phyloP scores from a whole-genome alignment of 2,888 invertebrate species.

The Sphaerophoria rueppellii region DNA sequence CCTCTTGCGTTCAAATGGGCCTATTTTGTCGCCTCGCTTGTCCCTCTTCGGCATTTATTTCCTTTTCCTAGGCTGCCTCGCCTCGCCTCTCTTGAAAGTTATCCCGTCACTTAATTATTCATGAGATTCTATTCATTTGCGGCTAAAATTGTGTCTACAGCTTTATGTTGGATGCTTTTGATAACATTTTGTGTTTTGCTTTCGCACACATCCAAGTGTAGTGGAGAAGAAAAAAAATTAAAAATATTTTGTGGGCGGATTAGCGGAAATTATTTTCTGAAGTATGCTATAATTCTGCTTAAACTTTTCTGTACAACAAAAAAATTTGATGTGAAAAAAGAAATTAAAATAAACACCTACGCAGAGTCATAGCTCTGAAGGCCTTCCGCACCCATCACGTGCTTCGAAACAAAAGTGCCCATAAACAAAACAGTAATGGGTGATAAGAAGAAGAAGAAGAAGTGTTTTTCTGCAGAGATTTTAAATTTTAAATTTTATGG shows the following conservation, averaged over 20 bases:
- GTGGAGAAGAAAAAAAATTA: not conserved
- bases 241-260: not conserved
- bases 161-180: slow-evolving; percentile 29
- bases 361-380: too few species aligned
- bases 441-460: too few species aligned
- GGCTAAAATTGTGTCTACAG: slow-evolving; percentile 17
- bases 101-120: slow-evolving; percentile 58
- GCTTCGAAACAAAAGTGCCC: too few species aligned
- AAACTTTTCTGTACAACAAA: too few species aligned
- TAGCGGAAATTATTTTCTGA: not conserved
- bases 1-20: slow-evolving; percentile 31
- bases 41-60: not conserved
- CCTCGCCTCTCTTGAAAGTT: not conserved
- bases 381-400: too few species aligned
- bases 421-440: too few species aligned
- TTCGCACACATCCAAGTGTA: not conserved
- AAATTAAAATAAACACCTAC: too few species aligned
- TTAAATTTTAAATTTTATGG: too few species aligned
- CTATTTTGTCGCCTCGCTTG: slow-evolving; percentile 3
- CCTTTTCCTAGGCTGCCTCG: not conserved
- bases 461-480: too few species aligned
- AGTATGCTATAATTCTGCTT: not conserved
- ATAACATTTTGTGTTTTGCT: slow-evolving; percentile 5
- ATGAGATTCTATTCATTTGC: slow-evolving; percentile 45
- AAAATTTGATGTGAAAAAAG: too few species aligned